Evolutionary conservation across 2,797 vertebrate genomes (phyloP).

Genomic region (Steatocranus sp.): DNA sequence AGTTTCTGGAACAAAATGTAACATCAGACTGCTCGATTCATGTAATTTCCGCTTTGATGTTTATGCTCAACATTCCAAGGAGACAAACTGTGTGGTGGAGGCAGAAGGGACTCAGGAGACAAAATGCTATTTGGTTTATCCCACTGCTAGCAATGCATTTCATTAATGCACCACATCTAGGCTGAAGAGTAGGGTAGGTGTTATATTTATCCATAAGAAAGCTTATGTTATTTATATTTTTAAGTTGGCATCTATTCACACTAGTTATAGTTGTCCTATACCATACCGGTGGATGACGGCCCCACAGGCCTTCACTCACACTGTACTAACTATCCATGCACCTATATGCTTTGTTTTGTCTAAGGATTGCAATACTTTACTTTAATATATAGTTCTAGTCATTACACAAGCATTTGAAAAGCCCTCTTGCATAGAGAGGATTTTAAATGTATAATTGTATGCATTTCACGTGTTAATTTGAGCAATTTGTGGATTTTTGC

Average conservation of each 20-base stretch:
- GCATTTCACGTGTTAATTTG: background rate
- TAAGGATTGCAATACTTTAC: background rate
- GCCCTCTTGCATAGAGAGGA: background rate
- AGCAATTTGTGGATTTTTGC: background rate
- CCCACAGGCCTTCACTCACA: background rate
- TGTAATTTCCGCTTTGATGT: conserved; percentile 60
- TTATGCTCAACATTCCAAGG: conserved; percentile 47
- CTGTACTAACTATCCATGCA: background rate
- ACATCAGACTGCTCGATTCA: conserved; percentile 55
- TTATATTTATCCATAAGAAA: background rate
- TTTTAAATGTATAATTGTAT: background rate
- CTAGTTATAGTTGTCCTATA: background rate
- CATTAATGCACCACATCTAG: conserved; percentile 10
- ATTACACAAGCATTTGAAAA: background rate
- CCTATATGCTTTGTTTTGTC: background rate
- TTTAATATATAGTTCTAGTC: background rate
- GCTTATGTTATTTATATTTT: background rate
- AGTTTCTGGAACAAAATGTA: conserved; percentile 58
- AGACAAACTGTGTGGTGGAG: conserved; percentile 41
- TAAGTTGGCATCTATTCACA: background rate
- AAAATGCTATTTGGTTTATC: conserved; percentile 40
- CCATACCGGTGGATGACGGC: background rate
- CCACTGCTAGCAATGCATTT: conserved; percentile 35
- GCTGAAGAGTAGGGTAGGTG: background rate
- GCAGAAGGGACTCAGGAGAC: conserved; percentile 38